These are phyloP conservation scores for Emydocephalus ijimae DNA, from an alignment of 2,113 vertebrate species.

Conservation along the genomic window DNA sequence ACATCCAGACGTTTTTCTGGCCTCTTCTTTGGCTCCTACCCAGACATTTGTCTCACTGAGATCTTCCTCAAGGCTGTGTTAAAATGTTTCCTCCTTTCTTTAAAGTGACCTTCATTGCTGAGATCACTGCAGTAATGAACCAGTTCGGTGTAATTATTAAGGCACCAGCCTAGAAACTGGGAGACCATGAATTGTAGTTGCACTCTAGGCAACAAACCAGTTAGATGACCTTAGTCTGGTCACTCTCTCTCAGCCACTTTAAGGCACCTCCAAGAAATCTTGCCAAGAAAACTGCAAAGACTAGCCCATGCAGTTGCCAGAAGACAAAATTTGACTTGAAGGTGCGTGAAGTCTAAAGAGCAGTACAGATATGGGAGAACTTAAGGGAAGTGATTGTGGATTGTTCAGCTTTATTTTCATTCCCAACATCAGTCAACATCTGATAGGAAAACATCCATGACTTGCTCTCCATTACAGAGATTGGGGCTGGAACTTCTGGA, in stretches of 20 bases:
- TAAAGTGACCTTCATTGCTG: not conserved
- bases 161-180: not conserved
- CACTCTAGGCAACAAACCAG: not conserved
- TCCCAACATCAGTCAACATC: not conserved
- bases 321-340: not conserved
- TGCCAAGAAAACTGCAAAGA: not conserved
- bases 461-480: not conserved
- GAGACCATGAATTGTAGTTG: not conserved
- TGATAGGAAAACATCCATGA: not conserved
- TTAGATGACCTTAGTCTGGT: not conserved
- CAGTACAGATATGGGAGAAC: not conserved
- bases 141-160: not conserved
- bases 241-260: not conserved
- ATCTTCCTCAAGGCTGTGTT: not conserved
- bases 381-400: not conserved
- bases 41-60: not conserved
- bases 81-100: not conserved
- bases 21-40: not conserved
- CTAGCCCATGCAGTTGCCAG: not conserved
- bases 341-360: not conserved
- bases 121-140: not conserved
- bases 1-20: not conserved
- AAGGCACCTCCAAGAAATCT: not conserved
- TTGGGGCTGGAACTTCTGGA: not conserved
- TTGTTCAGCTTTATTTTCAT: not conserved